A percentile compares a stretch with the other conserved stretches of the same genome.
These are phyloP conservation scores for Manacus vitellinus DNA, from an alignment of 2,113 vertebrate genomes.

Conservation along the genomic window DNA sequence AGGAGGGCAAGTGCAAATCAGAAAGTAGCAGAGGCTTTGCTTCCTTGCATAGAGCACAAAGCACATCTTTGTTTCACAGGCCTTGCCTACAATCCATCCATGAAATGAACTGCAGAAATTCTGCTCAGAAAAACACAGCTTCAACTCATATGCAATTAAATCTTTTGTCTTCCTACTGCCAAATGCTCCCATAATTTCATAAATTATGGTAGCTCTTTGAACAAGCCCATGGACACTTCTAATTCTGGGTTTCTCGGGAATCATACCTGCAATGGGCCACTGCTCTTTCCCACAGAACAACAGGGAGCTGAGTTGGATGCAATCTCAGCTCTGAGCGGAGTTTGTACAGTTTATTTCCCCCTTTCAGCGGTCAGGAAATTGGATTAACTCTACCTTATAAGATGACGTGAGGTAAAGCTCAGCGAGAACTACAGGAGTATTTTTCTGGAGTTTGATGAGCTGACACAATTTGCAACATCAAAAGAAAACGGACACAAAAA, in stretches of 20 bases:
- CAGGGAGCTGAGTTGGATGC: not conserved
- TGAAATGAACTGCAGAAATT: not conserved
- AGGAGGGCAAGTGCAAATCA: accelerated
- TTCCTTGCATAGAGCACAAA: not conserved
- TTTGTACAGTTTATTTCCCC: not conserved
- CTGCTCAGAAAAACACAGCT: not conserved
- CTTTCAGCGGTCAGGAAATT: not conserved
- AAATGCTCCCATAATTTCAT: not conserved
- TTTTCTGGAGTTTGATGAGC: not conserved
- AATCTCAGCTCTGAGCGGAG: not conserved
- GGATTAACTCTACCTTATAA: not conserved
- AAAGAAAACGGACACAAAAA: not conserved
- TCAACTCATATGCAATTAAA: not conserved
- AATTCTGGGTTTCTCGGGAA: not conserved
- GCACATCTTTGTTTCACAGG: not conserved
- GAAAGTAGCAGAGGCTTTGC: not conserved
- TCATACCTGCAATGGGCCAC: not conserved
- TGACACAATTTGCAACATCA: not conserved
- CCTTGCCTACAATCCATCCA: not conserved
- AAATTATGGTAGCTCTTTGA: not conserved
- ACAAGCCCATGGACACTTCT: not conserved
- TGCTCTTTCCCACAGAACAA: not conserved
- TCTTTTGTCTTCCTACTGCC: not conserved
- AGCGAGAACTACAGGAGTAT: not conserved
- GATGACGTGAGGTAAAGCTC: not conserved